A percentile compares a stretch with the other conserved stretches of the same genome.
Conservation (phyloP, 1,140 invertebrate species). For the Euschistus heros region DNA sequence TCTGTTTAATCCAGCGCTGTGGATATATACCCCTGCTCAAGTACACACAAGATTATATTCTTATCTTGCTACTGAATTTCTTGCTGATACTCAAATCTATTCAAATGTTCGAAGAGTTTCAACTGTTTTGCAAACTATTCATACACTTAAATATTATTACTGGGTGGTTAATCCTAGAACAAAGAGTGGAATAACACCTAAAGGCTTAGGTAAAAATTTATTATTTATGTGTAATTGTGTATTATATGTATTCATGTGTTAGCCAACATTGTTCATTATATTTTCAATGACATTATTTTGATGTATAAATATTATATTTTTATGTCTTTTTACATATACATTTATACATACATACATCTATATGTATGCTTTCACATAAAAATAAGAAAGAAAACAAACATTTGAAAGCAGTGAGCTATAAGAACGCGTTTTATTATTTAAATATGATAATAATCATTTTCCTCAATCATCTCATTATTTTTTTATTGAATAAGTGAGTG, state of each 20-base stretch:
- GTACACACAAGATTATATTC: slow-evolving; percentile 95
- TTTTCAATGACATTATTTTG: no score
- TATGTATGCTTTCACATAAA: no score
- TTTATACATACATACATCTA: no score
- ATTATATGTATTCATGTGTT: no score
- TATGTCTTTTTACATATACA: no score
- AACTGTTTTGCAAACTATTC: slow-evolving; percentile 94
- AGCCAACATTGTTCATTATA: no score
- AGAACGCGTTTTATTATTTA: no score
- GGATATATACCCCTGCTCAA: slow-evolving; percentile 93
- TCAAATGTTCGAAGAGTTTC: slow-evolving; percentile 92
- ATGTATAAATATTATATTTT: no score
- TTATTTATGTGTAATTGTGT: no score
- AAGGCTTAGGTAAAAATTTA: slow-evolving; percentile 68
- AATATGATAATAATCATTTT: no score
- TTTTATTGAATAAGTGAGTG: neutral
- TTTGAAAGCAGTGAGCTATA: no score
- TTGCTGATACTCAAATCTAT: slow-evolving; percentile 95
- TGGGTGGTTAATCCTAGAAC: slow-evolving; percentile 93
- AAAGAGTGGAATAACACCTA: slow-evolving; percentile 89
- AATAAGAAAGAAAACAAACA: no score
- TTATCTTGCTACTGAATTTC: slow-evolving; percentile 94
- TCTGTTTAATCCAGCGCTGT: slow-evolving; percentile 95
- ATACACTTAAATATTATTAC: slow-evolving; percentile 98
- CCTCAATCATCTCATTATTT: neutral